phyloP scores from a whole-genome alignment of 2,888 invertebrate genomes.

The Anthrax anthrax region DNA sequence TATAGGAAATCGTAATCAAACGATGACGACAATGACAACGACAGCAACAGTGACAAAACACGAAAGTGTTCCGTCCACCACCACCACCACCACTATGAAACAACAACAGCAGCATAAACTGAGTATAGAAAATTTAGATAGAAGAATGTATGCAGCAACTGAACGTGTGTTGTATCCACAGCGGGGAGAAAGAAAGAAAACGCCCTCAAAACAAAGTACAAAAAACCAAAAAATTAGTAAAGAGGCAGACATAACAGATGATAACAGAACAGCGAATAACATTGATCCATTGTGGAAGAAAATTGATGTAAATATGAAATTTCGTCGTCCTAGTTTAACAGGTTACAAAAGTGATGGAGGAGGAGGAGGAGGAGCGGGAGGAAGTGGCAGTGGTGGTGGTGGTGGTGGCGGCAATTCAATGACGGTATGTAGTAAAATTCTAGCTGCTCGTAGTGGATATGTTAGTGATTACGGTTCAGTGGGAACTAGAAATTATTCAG shows the following conservation, averaged over 20 bases:
- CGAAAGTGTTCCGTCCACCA: neutral
- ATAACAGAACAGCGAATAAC: constrained; percentile 33
- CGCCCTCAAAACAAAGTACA: constrained; percentile 37
- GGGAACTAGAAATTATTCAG: constrained; percentile 33
- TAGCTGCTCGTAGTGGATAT: constrained; percentile 38
- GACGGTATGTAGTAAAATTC: constrained; percentile 35
- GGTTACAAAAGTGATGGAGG: constrained; percentile 46
- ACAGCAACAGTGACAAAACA: neutral
- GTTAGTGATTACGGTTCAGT: constrained; percentile 45
- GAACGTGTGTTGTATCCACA: constrained; percentile 67
- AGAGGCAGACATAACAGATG: constrained; percentile 36
- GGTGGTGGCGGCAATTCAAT: constrained; percentile 24
- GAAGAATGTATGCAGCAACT: constrained; percentile 51
- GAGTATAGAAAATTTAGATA: constrained; percentile 44
- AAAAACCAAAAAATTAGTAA: constrained; percentile 4
- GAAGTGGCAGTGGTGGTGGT: too few species aligned
- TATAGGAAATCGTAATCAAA: neutral
- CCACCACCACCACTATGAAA: neutral
- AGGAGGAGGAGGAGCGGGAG: too few species aligned
- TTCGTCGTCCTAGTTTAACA: constrained; percentile 41
- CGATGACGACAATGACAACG: neutral
- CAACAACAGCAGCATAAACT: constrained; percentile 30
- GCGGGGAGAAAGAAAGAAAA: constrained; percentile 55
- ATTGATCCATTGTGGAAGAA: constrained; percentile 50
- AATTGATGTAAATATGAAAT: constrained; percentile 49